Conservation (phyloP, 2,113 vertebrate genomes). For the Tricholaema leucomelas region DNA sequence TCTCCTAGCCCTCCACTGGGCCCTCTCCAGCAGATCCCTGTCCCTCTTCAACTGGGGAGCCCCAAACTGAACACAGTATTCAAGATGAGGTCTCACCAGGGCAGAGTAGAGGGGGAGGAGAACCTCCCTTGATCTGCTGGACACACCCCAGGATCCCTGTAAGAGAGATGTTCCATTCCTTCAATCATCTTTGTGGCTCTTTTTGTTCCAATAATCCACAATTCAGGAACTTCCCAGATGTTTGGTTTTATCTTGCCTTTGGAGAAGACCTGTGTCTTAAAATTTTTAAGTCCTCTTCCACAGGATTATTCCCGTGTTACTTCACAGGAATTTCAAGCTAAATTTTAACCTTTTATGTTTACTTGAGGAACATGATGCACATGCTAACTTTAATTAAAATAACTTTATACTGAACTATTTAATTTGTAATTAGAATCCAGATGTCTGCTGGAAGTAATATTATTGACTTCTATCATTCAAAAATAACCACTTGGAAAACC, state of each 20-base stretch:
- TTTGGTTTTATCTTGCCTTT: neutral
- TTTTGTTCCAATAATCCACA: neutral
- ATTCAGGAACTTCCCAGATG: neutral
- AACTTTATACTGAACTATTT: neutral
- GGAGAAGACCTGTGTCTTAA: neutral
- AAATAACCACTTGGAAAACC: neutral
- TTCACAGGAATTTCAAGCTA: neutral
- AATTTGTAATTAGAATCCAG: neutral
- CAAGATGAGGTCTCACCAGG: too few relatives aligned
- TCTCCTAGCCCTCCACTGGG: too few relatives aligned
- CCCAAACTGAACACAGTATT: too few relatives aligned
- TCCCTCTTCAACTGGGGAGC: too few relatives aligned
- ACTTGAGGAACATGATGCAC: neutral
- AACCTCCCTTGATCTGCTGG: too few relatives aligned
- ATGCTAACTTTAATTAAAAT: neutral
- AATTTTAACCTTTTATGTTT: neutral
- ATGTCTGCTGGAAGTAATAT: neutral
- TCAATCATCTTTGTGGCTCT: too few relatives aligned
- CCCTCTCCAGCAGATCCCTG: too few relatives aligned
- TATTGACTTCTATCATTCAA: neutral
- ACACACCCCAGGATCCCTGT: too few relatives aligned
- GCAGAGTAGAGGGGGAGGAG: too few relatives aligned
- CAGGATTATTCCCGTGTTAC: neutral
- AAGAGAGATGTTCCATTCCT: too few relatives aligned
- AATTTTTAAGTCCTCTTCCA: neutral